phyloP scores from a whole-genome alignment of 2,113 vertebrate genomes.

The Sphaerodactylus townsendi region DNA sequence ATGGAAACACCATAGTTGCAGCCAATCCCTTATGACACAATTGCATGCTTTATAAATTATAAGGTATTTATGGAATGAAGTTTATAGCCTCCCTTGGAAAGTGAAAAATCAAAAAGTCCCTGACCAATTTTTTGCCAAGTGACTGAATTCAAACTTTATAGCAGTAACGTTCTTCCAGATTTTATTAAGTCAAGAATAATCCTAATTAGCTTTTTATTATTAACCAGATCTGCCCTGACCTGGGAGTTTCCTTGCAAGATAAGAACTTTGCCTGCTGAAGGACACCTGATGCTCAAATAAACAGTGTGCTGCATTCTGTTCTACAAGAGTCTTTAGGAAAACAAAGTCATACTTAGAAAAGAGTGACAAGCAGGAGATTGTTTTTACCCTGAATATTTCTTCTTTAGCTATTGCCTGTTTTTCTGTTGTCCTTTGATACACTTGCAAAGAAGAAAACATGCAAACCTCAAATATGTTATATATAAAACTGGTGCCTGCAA shows the following conservation, averaged over 20 bases:
- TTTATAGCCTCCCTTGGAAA: constrained; percentile 41
- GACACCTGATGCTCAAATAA: constrained; percentile 16
- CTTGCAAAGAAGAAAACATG: background rate
- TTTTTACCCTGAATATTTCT: background rate
- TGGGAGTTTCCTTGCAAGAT: constrained; percentile 31
- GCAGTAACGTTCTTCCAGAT: constrained; percentile 66
- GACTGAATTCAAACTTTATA: constrained; percentile 54
- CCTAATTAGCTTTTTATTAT: constrained; percentile 61
- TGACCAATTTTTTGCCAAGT: constrained; percentile 61
- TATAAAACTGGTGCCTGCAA: background rate
- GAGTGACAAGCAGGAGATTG: background rate
- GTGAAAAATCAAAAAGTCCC: constrained; percentile 53
- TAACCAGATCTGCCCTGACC: constrained; percentile 40
- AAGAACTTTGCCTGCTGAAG: constrained; percentile 43
- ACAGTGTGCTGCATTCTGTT: background rate
- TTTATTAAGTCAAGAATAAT: constrained; percentile 63
- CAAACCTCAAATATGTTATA: background rate
- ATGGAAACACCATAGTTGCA: constrained; percentile 27
- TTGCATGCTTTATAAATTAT: constrained; percentile 46
- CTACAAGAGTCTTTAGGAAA: constrained; percentile 26
- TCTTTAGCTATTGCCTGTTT: background rate
- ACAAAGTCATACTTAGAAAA: constrained; percentile 4
- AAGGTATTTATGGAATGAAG: constrained; percentile 30
- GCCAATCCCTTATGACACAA: constrained; percentile 38
- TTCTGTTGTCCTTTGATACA: background rate